Base-by-base conservation (phyloP, 2,797 vertebrate species). In the Acanthurus tractus region DNA sequence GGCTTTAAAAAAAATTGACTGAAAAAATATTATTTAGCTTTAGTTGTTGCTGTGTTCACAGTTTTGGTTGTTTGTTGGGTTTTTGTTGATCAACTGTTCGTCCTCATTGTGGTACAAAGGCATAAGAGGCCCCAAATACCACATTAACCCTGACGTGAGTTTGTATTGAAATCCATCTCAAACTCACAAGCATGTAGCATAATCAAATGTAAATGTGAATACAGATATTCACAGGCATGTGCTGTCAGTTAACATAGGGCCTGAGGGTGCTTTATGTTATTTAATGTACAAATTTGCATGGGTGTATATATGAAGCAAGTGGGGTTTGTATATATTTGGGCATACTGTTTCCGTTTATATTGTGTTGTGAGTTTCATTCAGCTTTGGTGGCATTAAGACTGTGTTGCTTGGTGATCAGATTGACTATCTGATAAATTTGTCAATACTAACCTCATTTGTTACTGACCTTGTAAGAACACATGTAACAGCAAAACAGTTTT, bases 51-150 rank as follows among this genome's bases (percentile, higher is more conserved):
- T 53, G 17, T 17, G 15, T 0, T 23, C 15, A 1, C 15, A 64
- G 20, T 62, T 77, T 66, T 48, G 11, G 34, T 34, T 48, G 9
- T 65, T 56, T 79, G 11, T 61, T n/a, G 48, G 34, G 2, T 49
- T 58, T 15, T 18, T 63, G 34, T 66, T 40, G 56, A 12, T 59
- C 18, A 6, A 54, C 1, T 38, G 25, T 46, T 50, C 22, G 29
- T 53, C 10, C 0, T 57, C 15, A 45, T 56, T 65, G 7, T 81
- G 44, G 13, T 63, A 18, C 14, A 48, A 73, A 52, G 23, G 1
- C 46, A 77, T 73, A 6, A 44, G 67, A 82, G 76, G 69, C 77
- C 61, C 63, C 45, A 55, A 74, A 54, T 40, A n/a, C 14, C 11
- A 58, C 38, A 62, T 29, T 54, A 66, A 22, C 20, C 59, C 4